Evolutionary conservation across 2,888 invertebrate genomes (phyloP).

Genomic region (Apodemia mormo): DNA sequence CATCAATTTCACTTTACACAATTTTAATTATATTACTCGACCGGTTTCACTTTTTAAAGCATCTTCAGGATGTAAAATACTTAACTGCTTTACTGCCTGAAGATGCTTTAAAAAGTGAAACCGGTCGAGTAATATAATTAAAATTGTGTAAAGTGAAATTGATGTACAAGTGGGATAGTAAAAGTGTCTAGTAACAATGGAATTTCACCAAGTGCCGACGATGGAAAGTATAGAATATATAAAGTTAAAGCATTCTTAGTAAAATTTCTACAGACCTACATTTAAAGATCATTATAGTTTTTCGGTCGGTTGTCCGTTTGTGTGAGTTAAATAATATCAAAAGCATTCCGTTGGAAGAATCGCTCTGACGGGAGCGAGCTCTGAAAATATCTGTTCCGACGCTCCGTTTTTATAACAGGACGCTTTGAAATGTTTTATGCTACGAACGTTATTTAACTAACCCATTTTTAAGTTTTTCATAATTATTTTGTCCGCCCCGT

Average conservation of each 20-base stretch:
- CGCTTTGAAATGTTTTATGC: constrained; percentile 6
- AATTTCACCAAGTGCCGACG: too few species aligned
- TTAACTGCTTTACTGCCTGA: too few species aligned
- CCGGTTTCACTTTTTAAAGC: too few species aligned
- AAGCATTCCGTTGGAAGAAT: constrained; percentile 32
- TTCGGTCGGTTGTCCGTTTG: constrained; percentile 31
- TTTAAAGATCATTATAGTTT: constrained; percentile 25
- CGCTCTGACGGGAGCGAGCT: constrained; percentile 29
- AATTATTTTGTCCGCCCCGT: background rate
- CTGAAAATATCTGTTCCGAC: constrained; percentile 22
- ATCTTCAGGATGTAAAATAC: too few species aligned
- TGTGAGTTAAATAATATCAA: constrained; percentile 33
- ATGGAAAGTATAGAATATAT: too few species aligned
- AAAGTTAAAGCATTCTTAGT: background rate
- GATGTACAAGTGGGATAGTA: too few species aligned
- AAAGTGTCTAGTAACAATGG: too few species aligned
- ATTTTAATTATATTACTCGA: too few species aligned
- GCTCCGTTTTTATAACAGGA: constrained; percentile 5
- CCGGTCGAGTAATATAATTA: too few species aligned
- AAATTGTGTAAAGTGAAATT: too few species aligned
- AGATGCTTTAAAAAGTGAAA: too few species aligned
- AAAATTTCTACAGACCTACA: constrained; percentile 1
- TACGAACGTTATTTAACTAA: constrained; percentile 1
- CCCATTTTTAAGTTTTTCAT: background rate
- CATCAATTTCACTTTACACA: too few species aligned